These are phyloP conservation scores for Otus sunia DNA, from an alignment of 2,113 vertebrate genomes.

Conservation along the genomic window DNA sequence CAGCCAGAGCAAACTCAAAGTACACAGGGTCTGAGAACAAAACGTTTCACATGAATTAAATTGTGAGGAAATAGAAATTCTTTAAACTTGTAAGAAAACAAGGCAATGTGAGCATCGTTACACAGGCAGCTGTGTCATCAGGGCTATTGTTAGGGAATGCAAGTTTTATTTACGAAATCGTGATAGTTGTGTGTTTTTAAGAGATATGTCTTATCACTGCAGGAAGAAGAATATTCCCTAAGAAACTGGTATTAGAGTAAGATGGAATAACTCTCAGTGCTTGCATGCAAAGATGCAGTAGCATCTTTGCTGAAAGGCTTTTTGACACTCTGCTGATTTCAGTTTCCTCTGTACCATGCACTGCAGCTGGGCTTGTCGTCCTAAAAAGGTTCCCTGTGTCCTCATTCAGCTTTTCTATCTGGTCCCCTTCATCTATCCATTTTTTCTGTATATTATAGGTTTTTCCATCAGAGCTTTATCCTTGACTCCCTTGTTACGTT, in stretches of 20 bases:
- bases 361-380: neutral
- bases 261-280: neutral
- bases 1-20: slow-evolving; percentile 61
- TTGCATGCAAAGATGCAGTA: neutral
- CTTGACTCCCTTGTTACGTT: neutral
- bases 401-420: neutral
- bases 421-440: neutral
- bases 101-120: neutral
- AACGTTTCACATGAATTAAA: slow-evolving; percentile 63
- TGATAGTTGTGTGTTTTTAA: neutral
- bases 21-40: slow-evolving; percentile 67
- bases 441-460: neutral
- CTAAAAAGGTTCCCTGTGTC: neutral
- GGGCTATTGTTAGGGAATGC: neutral
- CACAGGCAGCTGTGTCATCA: neutral
- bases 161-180: neutral
- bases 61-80: slow-evolving; percentile 46
- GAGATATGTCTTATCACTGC: neutral
- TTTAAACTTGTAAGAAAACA: slow-evolving; percentile 47
- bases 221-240: neutral
- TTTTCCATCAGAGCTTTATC: neutral
- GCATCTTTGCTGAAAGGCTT: neutral
- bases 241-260: neutral
- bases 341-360: neutral
- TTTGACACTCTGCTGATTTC: neutral